phyloP scores from a whole-genome alignment of 2,113 vertebrate genomes.

The Saguinus midas region DNA sequence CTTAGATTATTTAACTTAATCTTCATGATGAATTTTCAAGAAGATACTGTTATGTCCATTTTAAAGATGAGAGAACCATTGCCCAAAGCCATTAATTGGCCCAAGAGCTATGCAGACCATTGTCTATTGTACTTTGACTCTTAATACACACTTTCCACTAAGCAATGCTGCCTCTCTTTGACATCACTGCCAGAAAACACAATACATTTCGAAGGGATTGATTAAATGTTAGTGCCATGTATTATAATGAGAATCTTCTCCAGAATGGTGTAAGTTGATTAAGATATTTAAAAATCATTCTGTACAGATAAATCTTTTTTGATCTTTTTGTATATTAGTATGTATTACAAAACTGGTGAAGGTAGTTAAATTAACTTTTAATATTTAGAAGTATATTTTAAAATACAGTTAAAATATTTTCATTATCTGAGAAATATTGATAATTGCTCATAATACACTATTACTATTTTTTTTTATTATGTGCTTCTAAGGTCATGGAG shows the following conservation, averaged over 20 bases:
- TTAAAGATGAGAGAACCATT: not conserved
- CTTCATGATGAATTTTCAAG: not conserved
- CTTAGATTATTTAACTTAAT: not conserved
- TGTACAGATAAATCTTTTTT: not conserved
- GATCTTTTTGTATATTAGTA: not conserved
- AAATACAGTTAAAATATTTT: not conserved
- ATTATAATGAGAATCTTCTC: not conserved
- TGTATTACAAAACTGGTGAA: not conserved
- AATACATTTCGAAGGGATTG: constrained; percentile 3
- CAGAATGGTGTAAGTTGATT: not conserved
- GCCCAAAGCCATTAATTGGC: not conserved
- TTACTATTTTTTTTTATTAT: constrained; percentile 49
- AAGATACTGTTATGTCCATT: not conserved
- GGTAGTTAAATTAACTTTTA: not conserved
- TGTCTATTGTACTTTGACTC: not conserved
- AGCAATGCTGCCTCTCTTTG: not conserved
- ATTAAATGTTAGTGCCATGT: constrained; percentile 14
- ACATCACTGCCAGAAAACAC: not conserved
- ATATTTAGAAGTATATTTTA: constrained; percentile 11
- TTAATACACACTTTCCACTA: not conserved
- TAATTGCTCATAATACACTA: not conserved
- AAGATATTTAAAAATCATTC: constrained; percentile 48
- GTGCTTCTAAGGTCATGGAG: not conserved
- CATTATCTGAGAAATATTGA: not conserved
- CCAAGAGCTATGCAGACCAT: not conserved